Evolutionary conservation across 1,140 invertebrate species (phyloP).

Genomic region (Bicyclus anynana): DNA sequence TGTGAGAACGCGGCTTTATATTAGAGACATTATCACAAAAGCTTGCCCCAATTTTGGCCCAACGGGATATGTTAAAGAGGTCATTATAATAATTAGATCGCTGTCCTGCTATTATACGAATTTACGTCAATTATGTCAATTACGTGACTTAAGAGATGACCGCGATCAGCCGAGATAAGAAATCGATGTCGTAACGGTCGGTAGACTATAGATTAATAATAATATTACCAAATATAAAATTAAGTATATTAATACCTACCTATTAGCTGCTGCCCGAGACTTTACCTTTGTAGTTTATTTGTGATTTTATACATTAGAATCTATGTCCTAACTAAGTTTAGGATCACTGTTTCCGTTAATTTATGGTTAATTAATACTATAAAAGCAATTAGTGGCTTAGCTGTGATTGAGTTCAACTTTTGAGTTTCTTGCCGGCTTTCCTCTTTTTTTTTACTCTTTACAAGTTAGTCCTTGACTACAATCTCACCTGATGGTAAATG

Average conservation of each 20-base stretch:
- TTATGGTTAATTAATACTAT: no score
- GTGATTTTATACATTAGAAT: no score
- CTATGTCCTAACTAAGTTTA: no score
- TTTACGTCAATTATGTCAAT: constrained; percentile 64
- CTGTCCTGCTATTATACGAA: constrained; percentile 74
- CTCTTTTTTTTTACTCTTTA: no score
- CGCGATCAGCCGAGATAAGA: constrained; percentile 36
- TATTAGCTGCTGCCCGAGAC: neutral
- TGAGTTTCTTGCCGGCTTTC: no score
- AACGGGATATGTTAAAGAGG: constrained; percentile 71
- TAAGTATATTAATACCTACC: no score
- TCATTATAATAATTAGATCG: constrained; percentile 75
- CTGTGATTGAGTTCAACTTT: no score
- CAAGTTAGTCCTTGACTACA: no score
- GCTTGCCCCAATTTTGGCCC: constrained; percentile 55
- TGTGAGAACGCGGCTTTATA: constrained; percentile 23
- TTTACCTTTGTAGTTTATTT: neutral
- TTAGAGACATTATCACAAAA: constrained; percentile 54
- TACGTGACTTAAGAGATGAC: constrained; percentile 32
- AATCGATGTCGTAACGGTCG: constrained; percentile 60
- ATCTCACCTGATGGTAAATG: no score
- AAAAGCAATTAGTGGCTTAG: no score
- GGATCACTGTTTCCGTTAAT: no score
- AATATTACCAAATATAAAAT: constrained; percentile 5
- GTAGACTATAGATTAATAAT: constrained; percentile 1